Conservation (phyloP, 2,113 vertebrate species). For the Oryzias javanicus region DNA sequence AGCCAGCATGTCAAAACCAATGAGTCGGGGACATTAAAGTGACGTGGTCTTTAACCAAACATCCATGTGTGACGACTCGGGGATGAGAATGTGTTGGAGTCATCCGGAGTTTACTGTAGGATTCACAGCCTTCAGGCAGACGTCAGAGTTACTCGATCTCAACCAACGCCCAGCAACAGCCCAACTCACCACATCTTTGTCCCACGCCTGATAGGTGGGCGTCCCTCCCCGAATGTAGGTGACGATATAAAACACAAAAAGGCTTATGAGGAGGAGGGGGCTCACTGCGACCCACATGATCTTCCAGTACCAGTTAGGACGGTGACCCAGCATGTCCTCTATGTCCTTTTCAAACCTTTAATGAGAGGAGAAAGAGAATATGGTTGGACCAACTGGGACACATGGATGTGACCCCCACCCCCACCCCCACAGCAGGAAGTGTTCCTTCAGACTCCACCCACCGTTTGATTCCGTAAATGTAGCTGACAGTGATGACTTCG, state of each 20-base stretch:
- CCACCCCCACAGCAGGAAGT: no score
- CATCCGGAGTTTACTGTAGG: no score
- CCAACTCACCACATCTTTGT: conserved; percentile 81
- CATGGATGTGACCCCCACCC: not conserved
- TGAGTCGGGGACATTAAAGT: no score
- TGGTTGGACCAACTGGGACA: no score
- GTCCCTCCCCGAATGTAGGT: conserved; percentile 86
- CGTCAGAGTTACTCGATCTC: no score
- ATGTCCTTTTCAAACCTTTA: conserved; percentile 90
- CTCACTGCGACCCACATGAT: conserved; percentile 83
- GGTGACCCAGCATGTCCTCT: conserved; percentile 82
- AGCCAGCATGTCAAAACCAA: no score
- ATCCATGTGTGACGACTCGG: no score
- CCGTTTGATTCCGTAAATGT: conserved; percentile 89
- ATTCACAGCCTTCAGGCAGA: no score
- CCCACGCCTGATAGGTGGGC: conserved; percentile 89
- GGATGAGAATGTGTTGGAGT: no score
- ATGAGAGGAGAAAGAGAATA: not conserved
- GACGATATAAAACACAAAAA: conserved; percentile 86
- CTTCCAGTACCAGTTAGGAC: conserved; percentile 87
- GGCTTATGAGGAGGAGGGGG: conserved; percentile 83
- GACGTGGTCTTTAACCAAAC: no score
- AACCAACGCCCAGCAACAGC: not conserved
- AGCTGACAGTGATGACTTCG: conserved; percentile 85
- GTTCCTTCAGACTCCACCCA: conserved; percentile 43